A percentile compares a stretch with the other conserved stretches of the same genome.
Evolutionary conservation across 2,888 invertebrate genomes (phyloP).

Genomic region (Drymonia ruficornis): DNA sequence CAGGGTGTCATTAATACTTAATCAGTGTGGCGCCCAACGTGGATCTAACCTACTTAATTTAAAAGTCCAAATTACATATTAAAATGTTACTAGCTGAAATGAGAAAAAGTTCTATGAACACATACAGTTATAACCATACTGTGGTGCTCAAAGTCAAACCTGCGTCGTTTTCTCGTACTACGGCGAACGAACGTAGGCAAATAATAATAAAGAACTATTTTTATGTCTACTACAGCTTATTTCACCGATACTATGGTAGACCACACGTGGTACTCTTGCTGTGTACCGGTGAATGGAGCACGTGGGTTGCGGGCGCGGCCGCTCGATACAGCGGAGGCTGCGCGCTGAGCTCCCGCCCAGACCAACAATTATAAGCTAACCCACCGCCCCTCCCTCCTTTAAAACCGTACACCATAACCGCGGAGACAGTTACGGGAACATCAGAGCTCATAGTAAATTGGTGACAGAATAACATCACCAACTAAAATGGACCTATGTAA

Average conservation of each 20-base stretch:
- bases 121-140: too few relatives aligned
- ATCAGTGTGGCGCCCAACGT: conserved; percentile 25
- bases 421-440: conserved; percentile 23
- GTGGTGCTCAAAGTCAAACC: too few relatives aligned
- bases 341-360: conserved; percentile 65
- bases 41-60: conserved; percentile 17
- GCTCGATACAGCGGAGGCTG: conserved; percentile 75
- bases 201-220: conserved; percentile 40
- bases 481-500: conserved; percentile 21
- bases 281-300: conserved; percentile 66
- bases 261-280: conserved; percentile 49
- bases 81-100: too few relatives aligned
- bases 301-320: conserved; percentile 68
- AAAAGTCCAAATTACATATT: too few relatives aligned
- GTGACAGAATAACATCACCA: conserved; percentile 28
- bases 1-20: conserved; percentile 31
- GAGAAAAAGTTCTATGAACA: too few relatives aligned
- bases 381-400: conserved; percentile 27
- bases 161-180: conserved; percentile 7
- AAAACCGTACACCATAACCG: conserved; percentile 13
- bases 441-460: conserved; percentile 29
- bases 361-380: conserved; percentile 31
- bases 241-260: conserved; percentile 39
- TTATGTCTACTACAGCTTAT: conserved; percentile 44
- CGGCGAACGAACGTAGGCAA: conserved; percentile 16